Evolutionary conservation across 2,888 invertebrate genomes (phyloP).

Genomic region (Synergus japonicus): DNA sequence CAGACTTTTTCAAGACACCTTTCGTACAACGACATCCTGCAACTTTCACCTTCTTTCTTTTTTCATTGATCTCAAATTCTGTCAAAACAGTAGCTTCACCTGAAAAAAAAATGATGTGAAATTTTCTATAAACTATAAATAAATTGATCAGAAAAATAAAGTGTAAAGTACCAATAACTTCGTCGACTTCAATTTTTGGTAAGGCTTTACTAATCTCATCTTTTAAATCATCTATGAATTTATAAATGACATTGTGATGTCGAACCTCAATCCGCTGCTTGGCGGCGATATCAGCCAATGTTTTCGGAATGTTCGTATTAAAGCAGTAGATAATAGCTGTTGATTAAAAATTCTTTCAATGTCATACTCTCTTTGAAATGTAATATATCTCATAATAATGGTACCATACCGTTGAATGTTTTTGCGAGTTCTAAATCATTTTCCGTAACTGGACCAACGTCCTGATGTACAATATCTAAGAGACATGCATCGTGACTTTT

Average conservation of each 20-base stretch:
- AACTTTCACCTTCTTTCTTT: conserved; percentile 88
- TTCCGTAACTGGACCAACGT: conserved; percentile 91
- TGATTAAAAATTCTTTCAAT: conserved; percentile 15
- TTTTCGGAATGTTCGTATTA: conserved; percentile 83
- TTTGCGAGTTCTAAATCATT: conserved; percentile 90
- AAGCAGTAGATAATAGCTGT: conserved; percentile 92
- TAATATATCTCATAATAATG: conserved; percentile 3
- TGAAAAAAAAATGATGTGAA: conserved; percentile 61
- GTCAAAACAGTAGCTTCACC: conserved; percentile 93
- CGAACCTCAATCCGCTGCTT: conserved; percentile 81
- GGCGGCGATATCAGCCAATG: conserved; percentile 79
- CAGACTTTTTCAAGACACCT: conserved; percentile 85
- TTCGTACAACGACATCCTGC: conserved; percentile 93
- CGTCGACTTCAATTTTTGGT: conserved; percentile 86
- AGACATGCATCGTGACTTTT: conserved; percentile 83
- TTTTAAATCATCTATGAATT: conserved; percentile 92
- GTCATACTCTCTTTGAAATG: not conserved
- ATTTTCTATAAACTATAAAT: conserved; percentile 9
- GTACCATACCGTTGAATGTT: conserved; percentile 81
- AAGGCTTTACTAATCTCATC: conserved; percentile 86
- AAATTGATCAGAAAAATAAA: conserved; percentile 9
- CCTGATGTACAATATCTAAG: conserved; percentile 92
- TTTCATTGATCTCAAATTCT: conserved; percentile 89
- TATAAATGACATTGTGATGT: conserved; percentile 93
- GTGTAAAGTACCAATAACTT: conserved; percentile 82